Percentiles rank a stretch among this genome's conserved stretches.
phyloP scores from a whole-genome alignment of 2,888 invertebrate genomes.

The Erebia aethiops region DNA sequence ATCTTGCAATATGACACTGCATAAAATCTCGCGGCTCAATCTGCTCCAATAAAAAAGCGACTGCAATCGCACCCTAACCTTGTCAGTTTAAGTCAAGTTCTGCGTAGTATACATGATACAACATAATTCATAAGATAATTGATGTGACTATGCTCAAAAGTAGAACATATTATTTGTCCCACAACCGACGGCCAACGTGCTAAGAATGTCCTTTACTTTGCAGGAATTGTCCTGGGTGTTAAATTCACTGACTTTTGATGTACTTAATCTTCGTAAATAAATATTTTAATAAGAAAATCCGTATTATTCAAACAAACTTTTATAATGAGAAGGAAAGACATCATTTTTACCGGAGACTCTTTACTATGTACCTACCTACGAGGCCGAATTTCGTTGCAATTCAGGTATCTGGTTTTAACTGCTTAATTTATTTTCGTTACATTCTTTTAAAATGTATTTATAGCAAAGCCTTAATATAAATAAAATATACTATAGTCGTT shows the following conservation, averaged over 20 bases:
- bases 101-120: conserved; percentile 39
- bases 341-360: conserved; percentile 8
- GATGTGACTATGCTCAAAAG: conserved; percentile 25
- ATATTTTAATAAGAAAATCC: no score
- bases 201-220: no score
- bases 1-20: conserved; percentile 42
- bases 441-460: neutral
- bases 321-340: no score
- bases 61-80: conserved; percentile 50
- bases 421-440: conserved; percentile 8
- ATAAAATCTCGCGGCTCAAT: conserved; percentile 40
- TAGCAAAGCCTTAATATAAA: no score
- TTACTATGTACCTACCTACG: conserved; percentile 18
- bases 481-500: no score
- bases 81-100: conserved; percentile 41
- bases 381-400: conserved; percentile 17
- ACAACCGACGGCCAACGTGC: no score
- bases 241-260: no score
- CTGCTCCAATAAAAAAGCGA: conserved; percentile 40
- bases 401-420: conserved; percentile 11
- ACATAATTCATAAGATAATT: conserved; percentile 37
- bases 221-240: no score
- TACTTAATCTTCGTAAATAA: no score
- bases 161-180: conserved; percentile 3
- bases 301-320: no score